phyloP scores from a whole-genome alignment of 2,888 invertebrate species.

The Lepidocyrtinus sp. region DNA sequence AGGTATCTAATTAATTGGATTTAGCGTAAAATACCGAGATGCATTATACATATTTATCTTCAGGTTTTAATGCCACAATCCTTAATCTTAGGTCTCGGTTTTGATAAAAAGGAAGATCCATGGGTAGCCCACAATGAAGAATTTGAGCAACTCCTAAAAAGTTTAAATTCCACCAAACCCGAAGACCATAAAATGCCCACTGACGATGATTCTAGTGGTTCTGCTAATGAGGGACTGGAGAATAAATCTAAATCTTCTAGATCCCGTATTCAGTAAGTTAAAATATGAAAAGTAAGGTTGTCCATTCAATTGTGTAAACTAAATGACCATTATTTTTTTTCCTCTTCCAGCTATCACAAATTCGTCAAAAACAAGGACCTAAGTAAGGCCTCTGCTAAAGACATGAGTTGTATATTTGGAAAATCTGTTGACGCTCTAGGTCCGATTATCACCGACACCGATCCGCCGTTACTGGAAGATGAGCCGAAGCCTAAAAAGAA shows the following conservation, averaged over 20 bases:
- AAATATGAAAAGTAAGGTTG: background rate
- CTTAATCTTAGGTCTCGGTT: slow-evolving; percentile 64
- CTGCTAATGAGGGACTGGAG: slow-evolving; percentile 44
- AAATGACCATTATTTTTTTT: slow-evolving; percentile 14
- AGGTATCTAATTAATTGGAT: slow-evolving; percentile 47
- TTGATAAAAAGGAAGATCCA: slow-evolving; percentile 58
- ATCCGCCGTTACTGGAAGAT: background rate
- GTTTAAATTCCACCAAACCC: background rate
- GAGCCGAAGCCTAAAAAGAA: background rate
- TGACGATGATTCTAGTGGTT: slow-evolving; percentile 1
- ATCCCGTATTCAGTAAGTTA: slow-evolving; percentile 66
- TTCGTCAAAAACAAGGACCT: slow-evolving; percentile 67
- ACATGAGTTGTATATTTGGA: slow-evolving; percentile 64
- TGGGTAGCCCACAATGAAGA: slow-evolving; percentile 67
- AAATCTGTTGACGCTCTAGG: slow-evolving; percentile 41
- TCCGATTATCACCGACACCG: background rate
- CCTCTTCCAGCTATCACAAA: slow-evolving; percentile 64
- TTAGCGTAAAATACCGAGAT: background rate
- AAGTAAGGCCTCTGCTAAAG: slow-evolving; percentile 61
- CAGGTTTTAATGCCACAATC: background rate
- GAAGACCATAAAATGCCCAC: background rate
- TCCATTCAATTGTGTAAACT: background rate
- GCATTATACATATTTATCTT: background rate
- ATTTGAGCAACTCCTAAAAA: slow-evolving; percentile 57
- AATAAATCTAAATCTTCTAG: slow-evolving; percentile 63